Percentiles rank a stretch among this genome's conserved stretches.
Evolutionary conservation across 2,888 invertebrate species (phyloP).

Genomic region (Chydorus sphaericus): DNA sequence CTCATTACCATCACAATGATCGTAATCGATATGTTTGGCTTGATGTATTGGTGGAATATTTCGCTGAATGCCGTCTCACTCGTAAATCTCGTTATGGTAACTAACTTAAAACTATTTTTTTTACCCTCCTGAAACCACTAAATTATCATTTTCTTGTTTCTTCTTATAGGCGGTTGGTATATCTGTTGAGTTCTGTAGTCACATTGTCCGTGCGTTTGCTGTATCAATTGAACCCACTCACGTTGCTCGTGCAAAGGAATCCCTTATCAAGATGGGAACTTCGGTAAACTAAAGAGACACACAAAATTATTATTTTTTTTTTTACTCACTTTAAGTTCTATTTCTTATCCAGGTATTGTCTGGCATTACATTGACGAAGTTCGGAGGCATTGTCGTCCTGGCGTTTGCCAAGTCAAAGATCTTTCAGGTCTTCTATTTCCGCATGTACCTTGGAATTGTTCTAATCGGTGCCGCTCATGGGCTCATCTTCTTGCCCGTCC

Average conservation of each 20-base stretch:
- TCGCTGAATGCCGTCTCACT: constrained; percentile 86
- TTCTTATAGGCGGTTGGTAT: constrained; percentile 77
- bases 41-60: constrained; percentile 86
- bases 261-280: constrained; percentile 80
- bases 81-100: constrained; percentile 90
- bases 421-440: constrained; percentile 89
- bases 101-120: neutral
- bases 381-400: constrained; percentile 90
- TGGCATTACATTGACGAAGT: constrained; percentile 94
- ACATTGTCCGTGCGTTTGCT: constrained; percentile 84
- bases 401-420: constrained; percentile 96
- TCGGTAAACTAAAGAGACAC: constrained; percentile 54
- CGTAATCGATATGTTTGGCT: constrained; percentile 63
- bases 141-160: neutral
- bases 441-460: constrained; percentile 96
- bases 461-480: constrained; percentile 93
- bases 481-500: constrained; percentile 89
- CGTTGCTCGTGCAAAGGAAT: constrained; percentile 61
- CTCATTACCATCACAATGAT: constrained; percentile 61
- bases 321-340: too few relatives aligned
- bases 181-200: constrained; percentile 96
- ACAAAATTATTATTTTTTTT: too few relatives aligned
- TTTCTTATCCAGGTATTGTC: constrained; percentile 57
- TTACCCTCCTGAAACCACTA: constrained; percentile 15
- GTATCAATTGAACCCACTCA: constrained; percentile 56